phyloP scores from a whole-genome alignment of 1,140 invertebrate species.

The Megalopta genalis region DNA sequence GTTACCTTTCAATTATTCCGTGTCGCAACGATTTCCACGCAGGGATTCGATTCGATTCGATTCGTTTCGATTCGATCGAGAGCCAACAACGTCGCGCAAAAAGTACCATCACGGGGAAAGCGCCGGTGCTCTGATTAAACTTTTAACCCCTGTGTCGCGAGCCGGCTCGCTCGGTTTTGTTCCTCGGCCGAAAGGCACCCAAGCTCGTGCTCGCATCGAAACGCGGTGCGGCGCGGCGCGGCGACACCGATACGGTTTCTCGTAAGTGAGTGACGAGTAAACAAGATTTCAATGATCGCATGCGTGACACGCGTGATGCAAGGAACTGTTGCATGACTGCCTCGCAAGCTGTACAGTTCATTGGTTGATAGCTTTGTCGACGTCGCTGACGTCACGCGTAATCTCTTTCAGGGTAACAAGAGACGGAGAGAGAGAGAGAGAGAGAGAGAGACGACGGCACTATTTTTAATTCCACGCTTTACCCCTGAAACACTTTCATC shows the following conservation, averaged over 20 bases:
- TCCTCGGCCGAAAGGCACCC: not conserved
- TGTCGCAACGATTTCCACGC: not conserved
- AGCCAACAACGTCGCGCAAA: not conserved
- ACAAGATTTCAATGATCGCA: conserved; percentile 32
- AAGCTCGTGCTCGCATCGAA: not conserved
- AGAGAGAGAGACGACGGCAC: no score
- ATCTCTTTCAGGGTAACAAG: conserved; percentile 34
- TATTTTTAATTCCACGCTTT: conserved; percentile 43
- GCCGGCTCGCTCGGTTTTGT: not conserved
- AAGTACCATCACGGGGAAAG: not conserved
- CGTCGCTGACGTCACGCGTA: conserved; percentile 47
- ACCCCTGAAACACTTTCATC: conserved; percentile 44
- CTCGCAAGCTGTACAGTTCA: conserved; percentile 22
- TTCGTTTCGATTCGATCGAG: not conserved
- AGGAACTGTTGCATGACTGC: conserved; percentile 36
- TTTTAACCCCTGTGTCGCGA: not conserved
- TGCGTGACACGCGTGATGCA: not conserved
- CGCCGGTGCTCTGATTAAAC: not conserved
- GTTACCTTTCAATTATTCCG: not conserved
- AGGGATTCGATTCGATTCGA: no score
- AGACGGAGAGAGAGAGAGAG: no score
- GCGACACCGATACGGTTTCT: not conserved
- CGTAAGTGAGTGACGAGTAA: not conserved
- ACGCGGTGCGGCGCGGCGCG: no score
- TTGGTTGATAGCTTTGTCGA: conserved; percentile 46